Base-by-base conservation (phyloP, 1,140 invertebrate species). In the Teleogryllus occipitalis region DNA sequence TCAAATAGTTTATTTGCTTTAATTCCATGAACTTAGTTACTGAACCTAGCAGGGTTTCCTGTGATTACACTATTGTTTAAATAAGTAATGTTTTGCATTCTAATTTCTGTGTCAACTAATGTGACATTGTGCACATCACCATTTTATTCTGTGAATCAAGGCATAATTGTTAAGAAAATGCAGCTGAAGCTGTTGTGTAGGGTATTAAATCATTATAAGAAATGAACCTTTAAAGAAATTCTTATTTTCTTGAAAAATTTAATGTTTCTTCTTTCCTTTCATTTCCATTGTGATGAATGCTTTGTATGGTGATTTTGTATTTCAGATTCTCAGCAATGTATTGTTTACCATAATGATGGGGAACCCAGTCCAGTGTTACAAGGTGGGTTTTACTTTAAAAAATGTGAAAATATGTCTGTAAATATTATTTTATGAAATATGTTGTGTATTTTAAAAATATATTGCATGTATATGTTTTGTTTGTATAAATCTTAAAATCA, bases 331-430 rank as follows among this genome's bases (percentile, higher is more conserved):
- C 78, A 75, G 46, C 14, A 74, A 80, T 83, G 73, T 82, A 83
- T 88, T 84, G 83, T 92, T 12, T 92, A 91, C 83, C 93, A 93
- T 83, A 91, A 93, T 85, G 91, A 93, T 81, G 91, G 92, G 81
- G 90, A 92, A 80, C 91, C 92, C 4, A 92, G 90, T 82, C 87
- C 90, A 75, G 87, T 88, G 27, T 87, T 94, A 54, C 88, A 90
- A 83, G 88, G 88, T 88, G 84, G 84, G n/a, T 39, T 78, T 15
- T 18, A 54, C 54, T 54, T 5, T 65, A 47, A n/a, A 3, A 48
- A 8, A 39, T 27, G 21, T 77, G n/a, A 12, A 12, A 77, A 27
- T 18, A 46, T 12, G 76, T 77, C 27, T 18, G 7, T 72, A 14
- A 46, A 73, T 15, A 22, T 10, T 73, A 46, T 74, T 47, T 15